phyloP scores from a whole-genome alignment of 2,113 vertebrate species.

The Motacilla alba region DNA sequence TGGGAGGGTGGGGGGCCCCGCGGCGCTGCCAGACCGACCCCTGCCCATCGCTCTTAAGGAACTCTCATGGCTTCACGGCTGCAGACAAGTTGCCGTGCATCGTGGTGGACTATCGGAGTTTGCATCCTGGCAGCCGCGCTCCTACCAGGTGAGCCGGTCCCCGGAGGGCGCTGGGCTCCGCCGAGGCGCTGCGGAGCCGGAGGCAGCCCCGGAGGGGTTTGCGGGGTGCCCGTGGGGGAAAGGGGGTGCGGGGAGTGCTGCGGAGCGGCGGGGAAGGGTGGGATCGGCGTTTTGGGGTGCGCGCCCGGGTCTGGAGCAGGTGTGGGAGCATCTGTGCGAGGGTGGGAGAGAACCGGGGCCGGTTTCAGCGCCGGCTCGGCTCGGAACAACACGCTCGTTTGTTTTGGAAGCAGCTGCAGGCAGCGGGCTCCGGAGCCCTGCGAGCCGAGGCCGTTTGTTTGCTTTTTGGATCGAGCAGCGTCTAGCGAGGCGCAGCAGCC shows the following conservation, averaged over 20 bases:
- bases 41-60: constrained; percentile 46
- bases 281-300: neutral
- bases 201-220: neutral
- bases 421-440: constrained; percentile 8
- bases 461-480: constrained; percentile 26
- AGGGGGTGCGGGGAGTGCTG: neutral
- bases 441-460: constrained; percentile 52
- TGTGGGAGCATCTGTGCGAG: constrained; percentile 25
- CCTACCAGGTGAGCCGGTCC: constrained; percentile 70
- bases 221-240: neutral
- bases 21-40: constrained; percentile 40
- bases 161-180: neutral
- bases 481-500: constrained; percentile 38
- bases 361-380: neutral
- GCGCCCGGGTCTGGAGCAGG: neutral
- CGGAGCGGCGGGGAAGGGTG: neutral
- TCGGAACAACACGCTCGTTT: constrained; percentile 15
- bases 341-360: neutral
- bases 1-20: neutral
- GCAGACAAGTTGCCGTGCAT: constrained; percentile 64
- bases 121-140: constrained; percentile 66
- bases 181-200: neutral
- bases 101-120: constrained; percentile 73
- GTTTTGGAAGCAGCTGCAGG: constrained; percentile 49
- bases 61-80: constrained; percentile 72